Conservation (phyloP, 2,797 vertebrate species). For the Brotula barbata region DNA sequence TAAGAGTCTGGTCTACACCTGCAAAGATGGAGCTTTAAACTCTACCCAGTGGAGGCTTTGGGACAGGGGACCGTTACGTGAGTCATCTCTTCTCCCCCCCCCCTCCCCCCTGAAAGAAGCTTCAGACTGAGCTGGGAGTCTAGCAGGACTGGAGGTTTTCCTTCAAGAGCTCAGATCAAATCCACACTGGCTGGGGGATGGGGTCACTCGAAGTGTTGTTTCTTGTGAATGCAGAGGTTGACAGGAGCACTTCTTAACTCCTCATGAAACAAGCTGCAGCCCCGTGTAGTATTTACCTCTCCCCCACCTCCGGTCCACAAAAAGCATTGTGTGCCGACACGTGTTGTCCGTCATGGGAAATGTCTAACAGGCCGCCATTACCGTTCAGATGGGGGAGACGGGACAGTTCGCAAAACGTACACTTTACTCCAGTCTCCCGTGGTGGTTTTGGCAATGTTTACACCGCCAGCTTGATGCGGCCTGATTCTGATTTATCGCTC, state of each 20-base stretch:
- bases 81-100: too few relatives aligned
- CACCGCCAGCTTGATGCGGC: too few relatives aligned
- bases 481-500: too few relatives aligned
- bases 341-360: slow-evolving; percentile 41
- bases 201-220: slow-evolving; percentile 15
- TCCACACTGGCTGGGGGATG: slow-evolving; percentile 18
- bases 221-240: slow-evolving; percentile 24
- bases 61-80: too few relatives aligned
- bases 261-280: neutral
- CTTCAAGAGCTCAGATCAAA: slow-evolving; percentile 12
- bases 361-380: slow-evolving; percentile 23
- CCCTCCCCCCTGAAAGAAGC: neutral
- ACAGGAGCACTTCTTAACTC: slow-evolving; percentile 42
- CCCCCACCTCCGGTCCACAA: slow-evolving; percentile 39
- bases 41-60: too few relatives aligned
- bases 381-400: slow-evolving; percentile 28
- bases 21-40: too few relatives aligned
- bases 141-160: slow-evolving; percentile 8
- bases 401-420: too few relatives aligned
- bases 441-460: too few relatives aligned
- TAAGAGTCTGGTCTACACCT: too few relatives aligned
- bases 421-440: too few relatives aligned
- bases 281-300: slow-evolving; percentile 34
- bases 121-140: neutral
- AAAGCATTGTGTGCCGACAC: slow-evolving; percentile 41